Base-by-base conservation (phyloP, 1,140 invertebrate species). In the Probaryconus sp. region DNA sequence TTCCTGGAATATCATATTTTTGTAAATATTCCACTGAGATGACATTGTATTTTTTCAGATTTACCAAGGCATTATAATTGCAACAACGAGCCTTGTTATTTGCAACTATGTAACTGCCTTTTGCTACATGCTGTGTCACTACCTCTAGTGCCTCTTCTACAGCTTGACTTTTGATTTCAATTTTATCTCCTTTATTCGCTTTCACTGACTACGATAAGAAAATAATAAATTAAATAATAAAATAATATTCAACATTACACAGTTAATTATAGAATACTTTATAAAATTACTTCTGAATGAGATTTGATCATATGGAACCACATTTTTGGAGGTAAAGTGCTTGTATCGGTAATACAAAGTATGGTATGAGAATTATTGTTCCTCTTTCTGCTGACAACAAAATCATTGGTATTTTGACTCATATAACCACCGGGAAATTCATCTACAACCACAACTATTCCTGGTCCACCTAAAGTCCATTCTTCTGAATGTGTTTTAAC, bases 381-480 rank as follows among this genome's bases (percentile, higher is more conserved):
- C 20, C 85, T 80, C 69, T 85, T 85, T 68, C 80, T 84, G 7
- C 60, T 67, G 37, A 69, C 43, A 37, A 76, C 80, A 38, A 79
- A 13, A 56, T 86, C 83, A 0, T 71, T 42, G 10, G 69, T 68
- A 63, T 51, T 80, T 47, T 84, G 79, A 6, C 75, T 79, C 84
- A 87, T 88, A 45, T 82, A 87, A 9, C 88, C 88, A 71, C 81
- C 77, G 16, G 89, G 88, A 81, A 85, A 89, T 80, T 88, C 85
- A 64, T 89, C 88, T 13, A 89, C 81, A 17, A 89, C 81, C 26
- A 89, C 77, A 47, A 89, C 81, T 45, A 76, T 79, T 53, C 80
- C 83, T 45, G 81, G 77, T 5, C 87, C 86, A 3, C 88, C 89
- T 3, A 89, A 63, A 55, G 77, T 38, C 83, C 86, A 89, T 37